phyloP scores from a whole-genome alignment of 2,113 vertebrate species.

The Hippocampus guttulatus region DNA sequence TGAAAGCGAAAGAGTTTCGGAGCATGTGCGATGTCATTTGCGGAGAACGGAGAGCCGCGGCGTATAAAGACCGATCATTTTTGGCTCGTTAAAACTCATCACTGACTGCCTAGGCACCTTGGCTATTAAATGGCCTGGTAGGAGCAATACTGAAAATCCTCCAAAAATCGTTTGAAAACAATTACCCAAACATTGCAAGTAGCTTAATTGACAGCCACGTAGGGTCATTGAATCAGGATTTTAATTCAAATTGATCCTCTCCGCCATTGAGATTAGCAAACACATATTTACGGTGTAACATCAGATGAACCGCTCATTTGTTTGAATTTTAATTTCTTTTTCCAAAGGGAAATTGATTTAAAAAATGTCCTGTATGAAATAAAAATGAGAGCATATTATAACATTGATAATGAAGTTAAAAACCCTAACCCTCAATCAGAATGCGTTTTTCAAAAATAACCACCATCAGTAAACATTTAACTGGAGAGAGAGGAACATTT shows the following conservation, averaged over 20 bases:
- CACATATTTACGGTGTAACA: background rate
- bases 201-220: background rate
- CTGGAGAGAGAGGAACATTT: too few species aligned
- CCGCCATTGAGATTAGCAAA: background rate
- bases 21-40: conserved; percentile 51
- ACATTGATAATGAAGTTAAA: too few species aligned
- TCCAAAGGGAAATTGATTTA: too few species aligned
- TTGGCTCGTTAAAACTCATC: conserved; percentile 38
- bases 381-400: too few species aligned
- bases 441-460: background rate
- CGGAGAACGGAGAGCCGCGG: conserved; percentile 45
- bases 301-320: too few species aligned
- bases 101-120: conserved; percentile 21
- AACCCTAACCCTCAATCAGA: too few species aligned
- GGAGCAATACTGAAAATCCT: conserved; percentile 14
- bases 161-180: conserved; percentile 29
- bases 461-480: too few species aligned
- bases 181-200: conserved; percentile 28
- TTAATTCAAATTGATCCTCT: background rate
- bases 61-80: conserved; percentile 46
- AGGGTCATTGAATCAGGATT: background rate
- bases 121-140: conserved; percentile 21
- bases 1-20: conserved; percentile 52
- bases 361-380: too few species aligned
- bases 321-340: too few species aligned